Evolutionary conservation across 2,113 vertebrate genomes (phyloP).

Genomic region (Muntiacus muntjak): DNA sequence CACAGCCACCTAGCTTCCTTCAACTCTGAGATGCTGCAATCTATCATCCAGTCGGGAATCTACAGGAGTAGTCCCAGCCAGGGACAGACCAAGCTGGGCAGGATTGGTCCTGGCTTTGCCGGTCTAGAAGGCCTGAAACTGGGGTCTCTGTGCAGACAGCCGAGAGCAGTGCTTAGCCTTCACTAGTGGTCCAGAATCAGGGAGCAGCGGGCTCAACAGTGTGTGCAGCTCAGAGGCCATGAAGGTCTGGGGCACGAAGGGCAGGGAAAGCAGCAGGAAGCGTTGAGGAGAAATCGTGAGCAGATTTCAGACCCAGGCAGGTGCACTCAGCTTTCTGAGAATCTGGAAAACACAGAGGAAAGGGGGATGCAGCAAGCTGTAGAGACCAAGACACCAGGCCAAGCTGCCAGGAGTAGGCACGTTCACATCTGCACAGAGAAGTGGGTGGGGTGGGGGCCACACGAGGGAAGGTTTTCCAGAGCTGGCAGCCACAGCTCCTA

Average conservation of each 20-base stretch:
- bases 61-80: rapidly evolving
- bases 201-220: neutral
- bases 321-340: rapidly evolving
- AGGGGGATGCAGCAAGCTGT: neutral
- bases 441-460: rapidly evolving
- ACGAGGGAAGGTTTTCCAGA: too few relatives aligned
- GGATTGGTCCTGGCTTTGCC: neutral
- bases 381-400: neutral
- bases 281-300: neutral
- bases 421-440: rapidly evolving
- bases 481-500: neutral
- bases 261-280: neutral
- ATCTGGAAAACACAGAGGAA: neutral
- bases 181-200: rapidly evolving
- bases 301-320: neutral
- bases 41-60: neutral
- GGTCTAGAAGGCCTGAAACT: rapidly evolving
- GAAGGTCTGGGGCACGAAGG: too few relatives aligned
- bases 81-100: too few relatives aligned
- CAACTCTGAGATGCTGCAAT: neutral
- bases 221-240: too few relatives aligned
- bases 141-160: rapidly evolving
- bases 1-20: neutral
- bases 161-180: rapidly evolving
- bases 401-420: too few relatives aligned